Base-by-base conservation (phyloP, 30 jellyfish, hydroid and myxozoan species). In the Cassiopea andromeda region DNA sequence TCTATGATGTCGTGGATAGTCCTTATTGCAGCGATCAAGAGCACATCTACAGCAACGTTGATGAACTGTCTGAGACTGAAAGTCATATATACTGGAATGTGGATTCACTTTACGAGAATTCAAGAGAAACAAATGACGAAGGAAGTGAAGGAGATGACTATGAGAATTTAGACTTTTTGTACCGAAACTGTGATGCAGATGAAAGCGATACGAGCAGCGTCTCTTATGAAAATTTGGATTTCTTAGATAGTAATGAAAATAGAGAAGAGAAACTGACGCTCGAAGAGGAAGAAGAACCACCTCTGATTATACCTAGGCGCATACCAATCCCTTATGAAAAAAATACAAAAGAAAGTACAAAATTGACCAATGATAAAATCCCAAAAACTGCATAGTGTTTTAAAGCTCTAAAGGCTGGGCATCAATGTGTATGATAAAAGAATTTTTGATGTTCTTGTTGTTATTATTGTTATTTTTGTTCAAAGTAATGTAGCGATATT, bases 1-100 rank as follows among this genome's bases (percentile, higher is more conserved):
- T 73, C 54, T 85, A 85, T 80, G 87, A 85, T 66, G 54, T 46
- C 80, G 81, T 85, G 3, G 72, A 73, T 7, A 27, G 69, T 18
- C 48, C 50, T 48, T 16, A 54, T 61, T 85, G 59, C 7, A 85
- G 80, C 43, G 82, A 57, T 60, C 7, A 46, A 7, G 87, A 73
- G 15, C 92, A 85, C 49, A 57, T 76, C 58, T 73, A 73, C 81
- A 85, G 87, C 43, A 85, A 73, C 27, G 73, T 76, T 46, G 92
- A 85, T 60, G 92, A 85, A 16, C 50, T 76, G 2, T 73, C 87
- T 43, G 86, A 73, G 2, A 67, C 61, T 73, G 81, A 57, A 8
- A 85, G 92, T 64, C 92, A 85, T 46, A 85, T 85, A 13, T 85
- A 85, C 80, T 69, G 87, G 87, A 85, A 85, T 73, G 12, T 85